Percentiles rank a stretch among this genome's conserved stretches.
These are phyloP conservation scores for Pyrocephalus nanus DNA, from an alignment of 2,797 vertebrate species.

Conservation along the genomic window DNA sequence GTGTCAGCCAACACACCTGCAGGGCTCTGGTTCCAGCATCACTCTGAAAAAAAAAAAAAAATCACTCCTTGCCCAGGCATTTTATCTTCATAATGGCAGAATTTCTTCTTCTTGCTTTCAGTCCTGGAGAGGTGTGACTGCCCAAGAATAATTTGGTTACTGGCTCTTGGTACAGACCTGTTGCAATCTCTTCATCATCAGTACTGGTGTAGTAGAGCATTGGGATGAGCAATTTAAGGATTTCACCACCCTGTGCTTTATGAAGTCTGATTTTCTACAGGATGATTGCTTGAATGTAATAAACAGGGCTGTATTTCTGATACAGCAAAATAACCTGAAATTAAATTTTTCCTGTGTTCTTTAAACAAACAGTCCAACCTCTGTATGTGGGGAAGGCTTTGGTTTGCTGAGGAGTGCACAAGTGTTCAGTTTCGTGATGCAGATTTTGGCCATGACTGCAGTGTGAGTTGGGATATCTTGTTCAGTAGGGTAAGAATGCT, in stretches of 20 bases:
- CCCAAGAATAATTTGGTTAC: neutral
- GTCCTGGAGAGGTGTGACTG: neutral
- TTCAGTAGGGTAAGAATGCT: neutral
- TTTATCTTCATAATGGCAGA: neutral
- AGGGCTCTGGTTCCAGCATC: neutral
- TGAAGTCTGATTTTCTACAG: neutral
- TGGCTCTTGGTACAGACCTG: neutral
- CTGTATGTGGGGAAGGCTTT: neutral
- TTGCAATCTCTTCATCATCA: neutral
- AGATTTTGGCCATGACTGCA: neutral
- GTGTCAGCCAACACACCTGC: neutral
- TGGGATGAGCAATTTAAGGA: neutral
- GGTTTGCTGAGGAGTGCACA: neutral
- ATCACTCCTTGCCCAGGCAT: neutral
- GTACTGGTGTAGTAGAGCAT: neutral
- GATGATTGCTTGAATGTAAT: neutral
- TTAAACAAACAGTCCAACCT: neutral
- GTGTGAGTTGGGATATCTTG: accelerated
- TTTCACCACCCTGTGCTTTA: neutral
- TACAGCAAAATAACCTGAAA: neutral
- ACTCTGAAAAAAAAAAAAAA: neutral
- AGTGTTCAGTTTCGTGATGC: neutral
- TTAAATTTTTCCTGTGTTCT: neutral
- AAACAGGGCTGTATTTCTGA: neutral
- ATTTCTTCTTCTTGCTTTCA: neutral